Percentiles rank a stretch among this genome's conserved stretches.
Conservation (phyloP, 2,888 invertebrate species). For the Scelioninae gen. 1 region DNA sequence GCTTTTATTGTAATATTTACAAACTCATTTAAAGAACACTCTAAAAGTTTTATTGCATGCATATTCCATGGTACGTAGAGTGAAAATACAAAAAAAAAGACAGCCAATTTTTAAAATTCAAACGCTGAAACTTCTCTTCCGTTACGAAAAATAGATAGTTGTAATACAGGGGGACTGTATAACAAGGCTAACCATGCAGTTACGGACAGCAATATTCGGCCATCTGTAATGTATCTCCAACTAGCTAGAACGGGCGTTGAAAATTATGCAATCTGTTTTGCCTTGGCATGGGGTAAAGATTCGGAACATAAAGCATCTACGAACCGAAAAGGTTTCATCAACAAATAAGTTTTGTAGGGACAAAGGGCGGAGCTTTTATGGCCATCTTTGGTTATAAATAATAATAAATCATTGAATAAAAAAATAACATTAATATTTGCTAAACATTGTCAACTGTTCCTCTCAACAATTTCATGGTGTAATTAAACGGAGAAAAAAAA, state of each 20-base stretch:
- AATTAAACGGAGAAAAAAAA: slow-evolving; percentile 47
- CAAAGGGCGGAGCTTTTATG: slow-evolving; percentile 45
- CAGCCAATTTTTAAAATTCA: slow-evolving; percentile 26
- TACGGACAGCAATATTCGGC: slow-evolving; percentile 40
- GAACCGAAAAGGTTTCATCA: slow-evolving; percentile 49
- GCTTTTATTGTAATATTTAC: slow-evolving; percentile 48
- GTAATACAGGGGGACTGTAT: slow-evolving; percentile 3
- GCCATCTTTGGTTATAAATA: slow-evolving; percentile 42
- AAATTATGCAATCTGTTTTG: slow-evolving; percentile 65
- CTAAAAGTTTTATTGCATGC: slow-evolving; percentile 32
- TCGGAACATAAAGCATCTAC: slow-evolving; percentile 46
- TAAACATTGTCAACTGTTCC: slow-evolving; percentile 33
- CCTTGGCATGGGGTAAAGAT: slow-evolving; percentile 41
- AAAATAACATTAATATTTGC: slow-evolving; percentile 50
- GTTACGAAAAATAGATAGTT: slow-evolving; percentile 23
- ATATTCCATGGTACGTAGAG: slow-evolving; percentile 20
- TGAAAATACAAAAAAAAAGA: slow-evolving; percentile 25
- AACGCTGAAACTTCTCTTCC: slow-evolving; percentile 19
- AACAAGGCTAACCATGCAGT: slow-evolving; percentile 32
- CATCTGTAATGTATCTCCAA: slow-evolving; percentile 53
- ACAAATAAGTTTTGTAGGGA: slow-evolving; percentile 16
- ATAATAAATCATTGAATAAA: slow-evolving; percentile 36
- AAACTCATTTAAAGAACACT: slow-evolving; percentile 45
- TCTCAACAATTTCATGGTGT: slow-evolving; percentile 42
- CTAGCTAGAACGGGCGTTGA: slow-evolving; percentile 43